These are phyloP conservation scores for Campoplex nolae DNA, from an alignment of 2,888 invertebrate genomes.

Conservation along the genomic window DNA sequence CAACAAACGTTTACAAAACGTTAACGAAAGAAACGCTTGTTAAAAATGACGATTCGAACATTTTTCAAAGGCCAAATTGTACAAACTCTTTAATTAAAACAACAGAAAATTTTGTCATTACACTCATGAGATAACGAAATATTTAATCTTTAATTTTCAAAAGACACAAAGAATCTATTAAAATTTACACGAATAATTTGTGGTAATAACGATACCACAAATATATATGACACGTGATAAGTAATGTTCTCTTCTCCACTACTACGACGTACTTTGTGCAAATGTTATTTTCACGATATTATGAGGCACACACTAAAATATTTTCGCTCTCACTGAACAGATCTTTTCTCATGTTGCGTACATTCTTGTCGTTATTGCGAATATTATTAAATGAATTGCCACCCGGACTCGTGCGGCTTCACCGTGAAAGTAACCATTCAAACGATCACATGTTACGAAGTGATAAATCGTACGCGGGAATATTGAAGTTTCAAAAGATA, in stretches of 20 bases:
- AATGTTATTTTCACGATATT: slow-evolving; percentile 1
- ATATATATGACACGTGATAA: neutral
- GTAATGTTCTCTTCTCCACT: neutral
- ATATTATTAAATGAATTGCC: slow-evolving; percentile 60
- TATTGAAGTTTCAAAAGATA: slow-evolving; percentile 41
- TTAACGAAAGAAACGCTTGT: neutral
- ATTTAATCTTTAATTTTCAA: neutral
- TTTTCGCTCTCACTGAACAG: neutral
- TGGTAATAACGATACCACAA: slow-evolving; percentile 1
- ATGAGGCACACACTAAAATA: slow-evolving; percentile 1
- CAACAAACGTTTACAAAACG: neutral
- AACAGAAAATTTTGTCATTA: neutral
- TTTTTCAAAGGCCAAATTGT: neutral
- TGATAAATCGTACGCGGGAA: slow-evolving; percentile 42
- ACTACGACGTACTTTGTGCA: neutral
- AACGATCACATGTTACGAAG: slow-evolving; percentile 36
- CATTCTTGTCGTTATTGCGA: slow-evolving; percentile 39
- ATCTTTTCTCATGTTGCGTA: slow-evolving; percentile 31
- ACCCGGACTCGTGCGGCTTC: slow-evolving; percentile 40
- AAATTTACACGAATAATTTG: slow-evolving; percentile 9
- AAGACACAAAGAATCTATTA: neutral
- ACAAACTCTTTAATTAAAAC: neutral
- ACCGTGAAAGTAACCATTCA: slow-evolving; percentile 63
- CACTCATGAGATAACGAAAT: neutral
- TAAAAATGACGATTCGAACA: neutral